phyloP scores from a whole-genome alignment of 2,797 vertebrate species.

The Micromesistius poutassou region DNA sequence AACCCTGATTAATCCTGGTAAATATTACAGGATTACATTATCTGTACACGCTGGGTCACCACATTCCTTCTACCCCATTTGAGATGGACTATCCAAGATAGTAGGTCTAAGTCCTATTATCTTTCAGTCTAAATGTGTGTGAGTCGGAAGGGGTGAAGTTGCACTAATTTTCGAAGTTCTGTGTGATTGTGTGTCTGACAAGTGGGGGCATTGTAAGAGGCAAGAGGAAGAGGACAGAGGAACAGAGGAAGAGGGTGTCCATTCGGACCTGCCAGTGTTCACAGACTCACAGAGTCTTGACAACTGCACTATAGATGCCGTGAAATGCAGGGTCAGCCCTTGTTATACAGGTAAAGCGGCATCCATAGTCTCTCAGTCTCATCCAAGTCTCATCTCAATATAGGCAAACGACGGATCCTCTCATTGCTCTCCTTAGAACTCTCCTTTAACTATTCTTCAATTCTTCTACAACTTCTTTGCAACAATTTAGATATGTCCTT shows the following conservation, averaged over 20 bases:
- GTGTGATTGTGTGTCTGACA: background rate
- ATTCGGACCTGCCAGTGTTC: constrained; percentile 1
- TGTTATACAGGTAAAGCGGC: background rate
- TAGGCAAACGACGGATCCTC: background rate
- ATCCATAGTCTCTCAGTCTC: background rate
- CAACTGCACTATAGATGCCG: background rate
- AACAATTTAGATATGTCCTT: no score
- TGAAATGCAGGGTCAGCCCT: background rate
- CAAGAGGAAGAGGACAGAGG: no score
- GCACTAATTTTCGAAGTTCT: no score
- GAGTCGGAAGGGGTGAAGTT: background rate
- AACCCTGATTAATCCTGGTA: no score
- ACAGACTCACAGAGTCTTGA: background rate
- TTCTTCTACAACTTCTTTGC: no score
- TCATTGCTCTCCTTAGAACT: background rate
- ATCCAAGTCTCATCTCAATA: no score
- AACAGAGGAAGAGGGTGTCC: background rate
- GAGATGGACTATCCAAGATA: background rate
- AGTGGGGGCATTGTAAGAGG: background rate
- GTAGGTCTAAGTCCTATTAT: background rate
- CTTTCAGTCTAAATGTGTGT: background rate
- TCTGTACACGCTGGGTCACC: background rate
- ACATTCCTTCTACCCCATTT: background rate
- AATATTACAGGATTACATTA: background rate
- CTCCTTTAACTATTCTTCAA: no score